Base-by-base conservation (phyloP, 2,797 vertebrate species). In the Acropternis orthonyx region DNA sequence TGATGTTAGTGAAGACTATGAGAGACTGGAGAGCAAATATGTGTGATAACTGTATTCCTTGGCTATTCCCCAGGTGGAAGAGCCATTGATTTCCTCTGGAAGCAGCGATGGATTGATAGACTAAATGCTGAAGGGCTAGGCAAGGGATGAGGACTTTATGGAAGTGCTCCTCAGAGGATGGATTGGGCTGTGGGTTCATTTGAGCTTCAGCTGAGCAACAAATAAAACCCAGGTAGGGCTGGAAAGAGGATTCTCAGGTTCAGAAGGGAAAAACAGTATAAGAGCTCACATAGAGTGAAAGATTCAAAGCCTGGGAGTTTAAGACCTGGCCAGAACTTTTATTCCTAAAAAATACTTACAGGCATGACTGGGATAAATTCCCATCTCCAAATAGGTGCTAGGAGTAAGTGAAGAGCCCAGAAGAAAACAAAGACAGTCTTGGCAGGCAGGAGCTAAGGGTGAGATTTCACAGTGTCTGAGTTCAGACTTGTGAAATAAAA, bases 381-480 rank as follows among this genome's bases (percentile, higher is more conserved):
- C 44, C 17, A 8, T 48, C 30, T 93, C 43, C n/a, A 63, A 12
- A 41, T 0, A 43, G 74, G 44, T 36, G 77, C 37, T 44, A 10
- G 6, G 68, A 74, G 59, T 73, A 67, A 93, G 75, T 10, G 52
- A 89, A 61, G 75, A 89, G 37, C 77, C 46, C 77, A 58, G 75
- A 85, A 83, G 89, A 93, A 94, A 96, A 95, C 69, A 93, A 22
- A 93, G 87, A 59, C 69, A 91, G 84, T 66, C 74, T 89, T 89
- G 78, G 77, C 89, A 95, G 80, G 67, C 63, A 37, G 88, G 91
- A 93, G 51, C 66, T 46, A 20, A 68, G 91, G 93, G 88, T 92
- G 93, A 93, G 81, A 91, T 87, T 94, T 93, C 92, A 84, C 86
- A 75, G 73, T 65, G 77, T 49, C 86, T 96, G 91, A 87, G 81